Percentiles rank a stretch among this genome's conserved stretches.
Conservation (phyloP, 1,140 invertebrate genomes). For the Tetramorium alpestre region DNA sequence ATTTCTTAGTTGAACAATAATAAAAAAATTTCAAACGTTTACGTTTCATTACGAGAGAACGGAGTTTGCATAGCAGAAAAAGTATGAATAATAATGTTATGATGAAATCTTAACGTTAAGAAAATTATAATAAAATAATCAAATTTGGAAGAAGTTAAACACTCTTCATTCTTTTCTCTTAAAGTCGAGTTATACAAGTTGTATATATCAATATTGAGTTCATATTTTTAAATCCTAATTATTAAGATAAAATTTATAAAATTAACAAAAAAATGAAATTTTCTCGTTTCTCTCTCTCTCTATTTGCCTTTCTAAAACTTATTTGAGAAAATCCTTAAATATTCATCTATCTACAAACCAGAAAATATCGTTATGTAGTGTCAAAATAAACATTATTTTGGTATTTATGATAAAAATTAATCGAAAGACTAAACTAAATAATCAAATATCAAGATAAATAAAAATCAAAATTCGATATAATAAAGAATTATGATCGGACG, state of each 20-base stretch:
- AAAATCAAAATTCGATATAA: neutral
- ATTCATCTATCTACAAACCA: neutral
- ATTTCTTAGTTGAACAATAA: neutral
- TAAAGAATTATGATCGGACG: neutral
- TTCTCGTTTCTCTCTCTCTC: neutral
- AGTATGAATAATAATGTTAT: neutral
- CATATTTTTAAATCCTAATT: neutral
- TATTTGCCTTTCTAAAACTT: neutral
- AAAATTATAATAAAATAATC: neutral
- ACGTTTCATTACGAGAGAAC: neutral
- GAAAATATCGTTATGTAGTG: neutral
- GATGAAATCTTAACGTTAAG: neutral
- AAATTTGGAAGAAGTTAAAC: neutral
- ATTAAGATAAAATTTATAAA: neutral
- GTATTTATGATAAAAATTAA: neutral
- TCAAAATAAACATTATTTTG: neutral
- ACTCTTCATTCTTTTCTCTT: neutral
- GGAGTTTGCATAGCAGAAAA: neutral
- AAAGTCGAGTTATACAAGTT: neutral
- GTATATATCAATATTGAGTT: neutral
- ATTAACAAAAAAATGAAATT: neutral
- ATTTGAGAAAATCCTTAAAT: neutral
- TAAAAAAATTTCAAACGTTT: neutral
- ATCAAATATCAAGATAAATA: neutral
- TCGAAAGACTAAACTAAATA: neutral